Conservation (phyloP, 2,888 invertebrate genomes). For the Criorhina ranunculi region DNA sequence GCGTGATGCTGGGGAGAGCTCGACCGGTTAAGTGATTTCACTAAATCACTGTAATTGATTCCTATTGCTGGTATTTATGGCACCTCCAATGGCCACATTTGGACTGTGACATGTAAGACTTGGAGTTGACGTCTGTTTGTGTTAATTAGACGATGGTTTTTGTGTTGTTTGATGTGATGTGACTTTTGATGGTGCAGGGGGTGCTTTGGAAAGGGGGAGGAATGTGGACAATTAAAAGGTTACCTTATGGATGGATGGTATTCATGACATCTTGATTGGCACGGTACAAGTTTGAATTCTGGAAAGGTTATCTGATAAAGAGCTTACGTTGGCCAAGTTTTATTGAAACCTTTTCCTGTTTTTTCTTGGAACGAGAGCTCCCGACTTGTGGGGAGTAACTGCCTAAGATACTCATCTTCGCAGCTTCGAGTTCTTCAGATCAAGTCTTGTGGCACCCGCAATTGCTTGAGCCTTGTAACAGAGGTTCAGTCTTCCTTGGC, state of each 20-base stretch:
- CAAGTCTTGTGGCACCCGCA: no score
- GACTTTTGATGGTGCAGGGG: conserved; percentile 33
- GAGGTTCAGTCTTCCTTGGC: no score
- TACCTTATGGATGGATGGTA: not conserved
- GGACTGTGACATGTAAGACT: conserved; percentile 75
- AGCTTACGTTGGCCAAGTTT: no score
- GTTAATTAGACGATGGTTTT: conserved; percentile 71
- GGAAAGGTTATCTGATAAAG: no score
- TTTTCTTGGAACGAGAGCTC: no score
- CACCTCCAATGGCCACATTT: conserved; percentile 69
- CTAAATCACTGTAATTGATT: conserved; percentile 77
- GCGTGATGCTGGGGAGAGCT: conserved; percentile 55
- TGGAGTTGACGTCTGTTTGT: conserved; percentile 74
- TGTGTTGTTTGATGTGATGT: conserved; percentile 19
- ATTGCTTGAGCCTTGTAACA: no score
- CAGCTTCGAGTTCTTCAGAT: no score
- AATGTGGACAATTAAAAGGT: not conserved
- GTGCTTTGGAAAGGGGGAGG: conserved; percentile 16
- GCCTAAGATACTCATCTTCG: no score
- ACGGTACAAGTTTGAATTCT: no score
- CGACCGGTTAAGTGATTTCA: conserved; percentile 64
- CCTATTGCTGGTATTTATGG: conserved; percentile 76
- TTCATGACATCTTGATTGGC: no score
- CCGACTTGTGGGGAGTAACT: no score
- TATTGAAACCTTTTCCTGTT: no score